Conservation (phyloP, 2,797 vertebrate genomes). For the Vultur gryphus region DNA sequence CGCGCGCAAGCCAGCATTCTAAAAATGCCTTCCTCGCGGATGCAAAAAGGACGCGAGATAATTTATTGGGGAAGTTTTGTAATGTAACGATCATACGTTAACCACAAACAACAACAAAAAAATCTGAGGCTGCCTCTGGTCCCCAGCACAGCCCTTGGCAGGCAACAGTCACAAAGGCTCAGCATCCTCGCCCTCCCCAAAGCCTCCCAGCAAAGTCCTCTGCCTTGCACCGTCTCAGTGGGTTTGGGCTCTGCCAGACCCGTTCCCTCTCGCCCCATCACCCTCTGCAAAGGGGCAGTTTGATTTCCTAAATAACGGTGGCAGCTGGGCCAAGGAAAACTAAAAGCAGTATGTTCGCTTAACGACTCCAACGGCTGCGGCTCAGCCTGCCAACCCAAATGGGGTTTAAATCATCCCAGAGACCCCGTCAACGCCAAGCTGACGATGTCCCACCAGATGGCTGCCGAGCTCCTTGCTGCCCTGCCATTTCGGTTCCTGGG, state of each 20-base stretch:
- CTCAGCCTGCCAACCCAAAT: constrained; percentile 35
- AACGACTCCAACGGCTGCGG: background rate
- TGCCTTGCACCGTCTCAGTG: background rate
- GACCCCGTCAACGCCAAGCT: background rate
- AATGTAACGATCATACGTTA: constrained; percentile 42
- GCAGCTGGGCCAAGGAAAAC: constrained; percentile 51
- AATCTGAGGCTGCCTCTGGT: background rate
- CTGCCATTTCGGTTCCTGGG: background rate
- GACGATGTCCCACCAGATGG: background rate
- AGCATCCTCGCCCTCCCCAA: background rate
- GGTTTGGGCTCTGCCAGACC: background rate
- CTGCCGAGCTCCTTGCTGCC: background rate
- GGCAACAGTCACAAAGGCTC: background rate
- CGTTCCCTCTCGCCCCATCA: background rate
- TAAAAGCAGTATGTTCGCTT: constrained; percentile 37
- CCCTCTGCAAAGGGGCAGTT: background rate
- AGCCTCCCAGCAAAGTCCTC: background rate
- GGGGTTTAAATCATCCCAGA: constrained; percentile 35
- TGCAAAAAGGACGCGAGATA: constrained; percentile 48
- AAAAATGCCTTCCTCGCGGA: constrained; percentile 40
- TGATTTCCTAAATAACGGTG: constrained; percentile 58
- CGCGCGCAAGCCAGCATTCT: constrained; percentile 24
- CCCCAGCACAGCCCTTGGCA: constrained; percentile 31
- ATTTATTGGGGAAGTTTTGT: constrained; percentile 61
- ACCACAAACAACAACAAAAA: constrained; percentile 16